These are phyloP conservation scores for Venustoraphidia nigricollis DNA, from an alignment of 2,888 invertebrate genomes.

Conservation along the genomic window DNA sequence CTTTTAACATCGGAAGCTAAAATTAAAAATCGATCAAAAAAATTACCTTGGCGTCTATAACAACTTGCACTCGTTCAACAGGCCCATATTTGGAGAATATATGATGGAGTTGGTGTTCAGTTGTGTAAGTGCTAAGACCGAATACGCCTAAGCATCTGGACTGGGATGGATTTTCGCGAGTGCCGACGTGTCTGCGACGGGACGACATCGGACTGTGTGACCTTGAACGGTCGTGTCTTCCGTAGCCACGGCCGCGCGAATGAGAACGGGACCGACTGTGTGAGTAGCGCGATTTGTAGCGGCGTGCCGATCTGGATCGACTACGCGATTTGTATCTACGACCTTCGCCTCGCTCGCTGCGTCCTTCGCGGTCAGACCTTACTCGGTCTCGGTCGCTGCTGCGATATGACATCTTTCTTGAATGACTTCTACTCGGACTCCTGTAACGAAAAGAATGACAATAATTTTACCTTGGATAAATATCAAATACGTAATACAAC, in stretches of 20 bases:
- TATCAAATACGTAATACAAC: too few relatives aligned
- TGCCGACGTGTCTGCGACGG: slow-evolving; percentile 60
- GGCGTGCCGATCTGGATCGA: slow-evolving; percentile 41
- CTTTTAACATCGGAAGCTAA: slow-evolving; percentile 14
- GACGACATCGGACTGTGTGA: slow-evolving; percentile 73
- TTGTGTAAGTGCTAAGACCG: slow-evolving; percentile 83
- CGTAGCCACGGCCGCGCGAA: slow-evolving; percentile 41
- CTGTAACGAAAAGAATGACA: slow-evolving; percentile 15
- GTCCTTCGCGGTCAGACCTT: slow-evolving; percentile 24
- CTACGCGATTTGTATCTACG: slow-evolving; percentile 34
- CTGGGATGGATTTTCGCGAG: slow-evolving; percentile 74
- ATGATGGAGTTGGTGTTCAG: slow-evolving; percentile 80
- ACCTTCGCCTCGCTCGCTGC: slow-evolving; percentile 19
- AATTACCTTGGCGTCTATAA: slow-evolving; percentile 84
- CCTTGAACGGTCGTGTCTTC: slow-evolving; percentile 41
- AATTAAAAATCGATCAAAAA: neutral
- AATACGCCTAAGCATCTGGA: slow-evolving; percentile 88
- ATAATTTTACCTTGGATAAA: neutral
- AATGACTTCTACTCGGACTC: slow-evolving; percentile 23
- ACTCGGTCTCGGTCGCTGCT: slow-evolving; percentile 25
- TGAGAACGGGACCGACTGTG: slow-evolving; percentile 49
- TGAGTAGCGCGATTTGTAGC: slow-evolving; percentile 40
- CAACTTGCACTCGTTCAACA: slow-evolving; percentile 84
- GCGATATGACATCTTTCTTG: slow-evolving; percentile 25
- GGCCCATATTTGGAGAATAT: slow-evolving; percentile 87